phyloP scores from a whole-genome alignment of 2,113 vertebrate genomes.

The Arenaria interpres region DNA sequence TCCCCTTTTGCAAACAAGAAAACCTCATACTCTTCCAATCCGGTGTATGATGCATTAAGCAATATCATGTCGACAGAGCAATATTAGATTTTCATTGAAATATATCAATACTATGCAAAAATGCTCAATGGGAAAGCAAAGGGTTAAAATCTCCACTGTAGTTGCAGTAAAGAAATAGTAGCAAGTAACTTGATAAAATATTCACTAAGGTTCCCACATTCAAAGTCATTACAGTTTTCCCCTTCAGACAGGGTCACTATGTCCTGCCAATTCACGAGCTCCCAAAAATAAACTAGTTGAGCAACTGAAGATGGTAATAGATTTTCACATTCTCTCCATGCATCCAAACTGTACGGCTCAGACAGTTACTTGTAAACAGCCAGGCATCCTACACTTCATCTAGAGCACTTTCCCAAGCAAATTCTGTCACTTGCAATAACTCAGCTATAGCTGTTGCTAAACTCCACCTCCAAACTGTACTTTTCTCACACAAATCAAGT shows the following conservation, averaged over 20 bases:
- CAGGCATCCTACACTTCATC: background rate
- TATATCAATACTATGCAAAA: background rate
- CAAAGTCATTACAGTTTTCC: background rate
- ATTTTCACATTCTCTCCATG: conserved; percentile 29
- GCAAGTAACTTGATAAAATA: conserved; percentile 4
- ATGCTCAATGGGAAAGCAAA: background rate
- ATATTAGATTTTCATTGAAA: background rate
- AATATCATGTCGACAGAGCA: background rate
- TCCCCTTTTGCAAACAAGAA: background rate
- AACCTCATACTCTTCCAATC: background rate
- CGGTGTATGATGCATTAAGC: background rate
- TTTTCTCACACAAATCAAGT: background rate
- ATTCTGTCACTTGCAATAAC: background rate
- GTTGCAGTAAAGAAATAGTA: background rate
- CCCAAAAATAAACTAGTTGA: conserved; percentile 66
- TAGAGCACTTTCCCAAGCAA: background rate
- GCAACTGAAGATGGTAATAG: conserved; percentile 53
- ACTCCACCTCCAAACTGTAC: background rate
- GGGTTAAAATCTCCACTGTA: background rate
- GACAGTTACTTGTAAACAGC: conserved; percentile 20
- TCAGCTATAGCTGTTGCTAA: background rate
- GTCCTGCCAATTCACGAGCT: conserved; percentile 54
- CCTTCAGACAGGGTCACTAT: conserved; percentile 28
- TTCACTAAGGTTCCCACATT: background rate
- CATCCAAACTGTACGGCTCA: background rate